A percentile compares a stretch with the other conserved stretches of the same genome.
Conservation (phyloP, 2,113 vertebrate species). For the Athene noctua region DNA sequence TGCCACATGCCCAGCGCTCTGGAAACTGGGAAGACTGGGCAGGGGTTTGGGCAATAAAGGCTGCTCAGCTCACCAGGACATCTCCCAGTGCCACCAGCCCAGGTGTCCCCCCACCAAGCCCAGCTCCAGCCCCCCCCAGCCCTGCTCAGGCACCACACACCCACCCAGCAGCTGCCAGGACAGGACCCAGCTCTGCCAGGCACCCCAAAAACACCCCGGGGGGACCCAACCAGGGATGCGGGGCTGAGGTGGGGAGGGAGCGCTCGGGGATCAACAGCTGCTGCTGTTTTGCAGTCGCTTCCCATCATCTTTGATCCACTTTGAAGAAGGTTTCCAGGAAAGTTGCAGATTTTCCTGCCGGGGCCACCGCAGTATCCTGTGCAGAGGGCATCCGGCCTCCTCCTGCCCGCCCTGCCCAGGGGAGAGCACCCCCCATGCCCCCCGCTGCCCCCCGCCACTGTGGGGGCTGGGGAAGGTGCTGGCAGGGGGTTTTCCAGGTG, state of each 20-base stretch:
- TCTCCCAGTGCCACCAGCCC: background rate
- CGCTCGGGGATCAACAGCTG: background rate
- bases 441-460: accelerated
- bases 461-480: background rate
- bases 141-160: background rate
- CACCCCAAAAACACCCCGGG: background rate
- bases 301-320: background rate
- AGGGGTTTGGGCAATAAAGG: background rate
- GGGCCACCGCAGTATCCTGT: background rate
- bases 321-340: slow-evolving; percentile 24
- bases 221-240: accelerated
- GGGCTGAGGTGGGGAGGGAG: accelerated
- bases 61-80: background rate
- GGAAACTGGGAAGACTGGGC: background rate
- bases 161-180: background rate
- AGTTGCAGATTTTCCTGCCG: slow-evolving; percentile 14
- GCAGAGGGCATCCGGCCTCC: slow-evolving; percentile 11
- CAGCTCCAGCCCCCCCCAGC: background rate
- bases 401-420: accelerated
- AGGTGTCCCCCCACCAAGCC: too few relatives aligned
- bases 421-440: background rate
- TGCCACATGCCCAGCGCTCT: accelerated
- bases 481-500: background rate
- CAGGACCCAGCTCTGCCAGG: background rate
- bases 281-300: background rate